Evolutionary conservation across 2,113 vertebrate genomes (phyloP).

Genomic region (Neogale vison): DNA sequence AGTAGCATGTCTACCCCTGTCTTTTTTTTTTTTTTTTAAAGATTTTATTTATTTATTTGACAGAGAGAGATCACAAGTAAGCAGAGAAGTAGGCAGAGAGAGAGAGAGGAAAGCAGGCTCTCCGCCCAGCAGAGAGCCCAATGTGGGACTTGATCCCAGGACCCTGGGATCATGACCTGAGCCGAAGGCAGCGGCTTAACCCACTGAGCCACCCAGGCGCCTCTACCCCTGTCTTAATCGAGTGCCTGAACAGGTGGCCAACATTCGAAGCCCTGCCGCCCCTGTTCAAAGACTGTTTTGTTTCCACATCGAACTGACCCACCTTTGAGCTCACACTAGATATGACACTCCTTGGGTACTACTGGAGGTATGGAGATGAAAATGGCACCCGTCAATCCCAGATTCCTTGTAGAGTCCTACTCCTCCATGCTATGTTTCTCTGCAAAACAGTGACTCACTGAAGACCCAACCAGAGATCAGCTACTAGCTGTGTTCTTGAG

Average conservation of each 20-base stretch:
- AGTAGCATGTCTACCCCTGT: not conserved
- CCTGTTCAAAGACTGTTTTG: not conserved
- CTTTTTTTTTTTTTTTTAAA: too few relatives aligned
- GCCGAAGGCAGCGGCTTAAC: too few relatives aligned
- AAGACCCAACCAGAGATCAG: not conserved
- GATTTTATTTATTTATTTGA: too few relatives aligned
- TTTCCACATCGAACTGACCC: not conserved
- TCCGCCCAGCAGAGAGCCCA: too few relatives aligned
- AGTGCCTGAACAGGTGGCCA: not conserved
- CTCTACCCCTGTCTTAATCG: not conserved
- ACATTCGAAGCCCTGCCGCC: not conserved
- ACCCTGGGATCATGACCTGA: too few relatives aligned
- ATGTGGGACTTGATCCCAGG: too few relatives aligned
- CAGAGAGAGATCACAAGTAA: too few relatives aligned
- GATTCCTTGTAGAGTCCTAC: not conserved
- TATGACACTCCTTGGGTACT: not conserved
- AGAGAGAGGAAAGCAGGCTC: too few relatives aligned
- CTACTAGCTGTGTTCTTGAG: not conserved
- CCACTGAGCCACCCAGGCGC: too few relatives aligned
- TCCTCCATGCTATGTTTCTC: not conserved
- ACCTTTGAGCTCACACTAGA: accelerated
- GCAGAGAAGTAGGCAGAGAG: too few relatives aligned
- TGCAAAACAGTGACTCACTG: not conserved
- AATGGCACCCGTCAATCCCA: accelerated
- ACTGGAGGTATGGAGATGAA: not conserved